Base-by-base conservation (phyloP, 2,113 vertebrate species). In the Sclerurus mexicanus region DNA sequence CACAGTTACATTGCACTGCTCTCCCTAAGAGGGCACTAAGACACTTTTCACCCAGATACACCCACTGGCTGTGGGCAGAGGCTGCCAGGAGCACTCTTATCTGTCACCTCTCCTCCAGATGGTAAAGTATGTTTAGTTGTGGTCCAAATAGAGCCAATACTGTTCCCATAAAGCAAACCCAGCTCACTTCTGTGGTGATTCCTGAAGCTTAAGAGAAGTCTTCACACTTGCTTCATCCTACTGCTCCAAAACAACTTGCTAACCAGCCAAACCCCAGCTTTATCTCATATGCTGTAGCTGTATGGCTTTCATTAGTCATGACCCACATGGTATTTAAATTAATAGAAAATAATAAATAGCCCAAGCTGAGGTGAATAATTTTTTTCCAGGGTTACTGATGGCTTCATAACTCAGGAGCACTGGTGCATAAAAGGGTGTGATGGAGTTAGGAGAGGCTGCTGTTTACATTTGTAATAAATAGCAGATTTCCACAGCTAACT, bases 121-220 rank as follows among this genome's bases (percentile, higher is more conserved):
- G 0, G 6, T 28, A 23, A 44, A 60, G 19, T 9, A 4, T 19
- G 16, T 21, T 56, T 71, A 37, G 12, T n/a, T 18, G 19, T n/a
- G 68, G 59, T 16, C 52, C 69, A 31, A 33, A 9, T 9, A 17
- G 66, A 85, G 47, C 46, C 60, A 50, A 9, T 53, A 46, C 17
- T 19, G 5, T 40, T 76, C 40, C 31, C 37, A 27, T 5, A 40
- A 81, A 86, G 37, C 55, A 40, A 12, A 31, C 31, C 12, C 68
- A 50, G 50, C 15, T 80, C 33, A 39, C n/a, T 28, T 50, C 42
- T n/a, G 25, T 1, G 7, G 18, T 39, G 37, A 69, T 27, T 79
- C 18, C 56, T 66, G 46, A 68, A 79, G n/a, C 49, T 16, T 53
- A 20, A 30, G 24, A 60, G 68, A 71, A 84, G 9, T 20, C 49